Conservation (phyloP, 2,888 invertebrate genomes). For the Lissocephala sabroskyi region DNA sequence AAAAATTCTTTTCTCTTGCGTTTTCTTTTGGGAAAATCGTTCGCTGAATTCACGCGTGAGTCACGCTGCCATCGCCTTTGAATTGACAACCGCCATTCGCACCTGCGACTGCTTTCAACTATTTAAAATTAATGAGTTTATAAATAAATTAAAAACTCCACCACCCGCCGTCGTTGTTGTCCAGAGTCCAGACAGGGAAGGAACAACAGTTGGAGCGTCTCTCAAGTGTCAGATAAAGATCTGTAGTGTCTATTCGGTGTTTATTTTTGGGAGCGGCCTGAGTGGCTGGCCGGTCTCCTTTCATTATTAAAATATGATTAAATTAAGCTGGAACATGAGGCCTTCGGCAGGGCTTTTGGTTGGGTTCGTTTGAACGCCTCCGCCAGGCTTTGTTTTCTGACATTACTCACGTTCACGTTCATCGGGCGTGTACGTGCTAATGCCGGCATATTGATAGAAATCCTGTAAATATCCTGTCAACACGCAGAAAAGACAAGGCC, state of each 20-base stretch:
- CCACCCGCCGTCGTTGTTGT: too few relatives aligned
- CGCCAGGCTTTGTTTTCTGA: slow-evolving; percentile 9
- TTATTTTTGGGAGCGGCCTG: slow-evolving; percentile 25
- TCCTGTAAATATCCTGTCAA: slow-evolving; percentile 65
- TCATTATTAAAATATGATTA: slow-evolving; percentile 35
- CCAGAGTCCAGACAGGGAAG: too few relatives aligned
- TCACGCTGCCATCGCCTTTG: too few relatives aligned
- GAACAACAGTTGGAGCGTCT: too few relatives aligned
- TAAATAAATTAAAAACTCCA: slow-evolving; percentile 33
- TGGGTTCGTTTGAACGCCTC: neutral
- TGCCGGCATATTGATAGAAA: slow-evolving; percentile 60
- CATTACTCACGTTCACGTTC: slow-evolving; percentile 52
- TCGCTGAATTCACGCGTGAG: too few relatives aligned
- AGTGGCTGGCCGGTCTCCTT: neutral
- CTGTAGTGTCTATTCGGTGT: slow-evolving; percentile 27
- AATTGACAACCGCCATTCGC: too few relatives aligned
- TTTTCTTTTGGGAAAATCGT: too few relatives aligned
- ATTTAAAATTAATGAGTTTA: slow-evolving; percentile 31
- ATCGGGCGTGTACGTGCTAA: slow-evolving; percentile 51
- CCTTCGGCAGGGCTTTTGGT: neutral
- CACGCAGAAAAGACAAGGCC: slow-evolving; percentile 30
- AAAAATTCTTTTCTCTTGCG: too few relatives aligned
- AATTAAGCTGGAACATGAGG: slow-evolving; percentile 18
- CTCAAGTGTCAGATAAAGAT: slow-evolving; percentile 22
- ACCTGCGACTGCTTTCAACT: neutral